These are phyloP conservation scores for Periophthalmus magnuspinnatus DNA, from an alignment of 2,797 vertebrate genomes.

Conservation along the genomic window DNA sequence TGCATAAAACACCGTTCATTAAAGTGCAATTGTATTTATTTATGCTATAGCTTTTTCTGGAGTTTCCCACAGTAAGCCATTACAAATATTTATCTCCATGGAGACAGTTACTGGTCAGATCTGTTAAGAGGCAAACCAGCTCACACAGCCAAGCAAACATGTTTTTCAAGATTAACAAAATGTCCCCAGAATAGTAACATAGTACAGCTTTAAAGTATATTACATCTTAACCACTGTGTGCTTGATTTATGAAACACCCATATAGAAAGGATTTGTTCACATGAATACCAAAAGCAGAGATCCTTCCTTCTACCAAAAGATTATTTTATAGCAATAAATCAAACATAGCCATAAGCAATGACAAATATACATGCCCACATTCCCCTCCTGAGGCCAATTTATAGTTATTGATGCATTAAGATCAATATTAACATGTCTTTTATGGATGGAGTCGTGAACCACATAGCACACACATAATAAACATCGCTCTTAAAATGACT, in stretches of 20 bases:
- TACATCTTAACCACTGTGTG: background rate
- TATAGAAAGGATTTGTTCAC: background rate
- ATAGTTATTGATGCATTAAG: background rate
- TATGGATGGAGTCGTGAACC: background rate
- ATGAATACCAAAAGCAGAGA: background rate
- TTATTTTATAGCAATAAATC: background rate
- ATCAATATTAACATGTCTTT: background rate
- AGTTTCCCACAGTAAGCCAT: no score
- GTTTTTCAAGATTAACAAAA: no score
- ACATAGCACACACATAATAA: background rate
- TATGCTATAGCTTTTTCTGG: no score
- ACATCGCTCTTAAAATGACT: background rate
- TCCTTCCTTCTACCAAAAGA: background rate
- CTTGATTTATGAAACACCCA: background rate
- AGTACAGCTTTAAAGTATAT: no score
- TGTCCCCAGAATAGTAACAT: no score
- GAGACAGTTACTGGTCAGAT: no score
- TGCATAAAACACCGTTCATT: no score
- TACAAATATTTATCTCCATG: no score
- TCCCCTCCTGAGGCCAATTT: background rate
- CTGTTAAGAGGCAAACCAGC: no score
- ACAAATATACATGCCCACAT: background rate
- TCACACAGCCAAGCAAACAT: no score
- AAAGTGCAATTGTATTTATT: no score
- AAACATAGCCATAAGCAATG: background rate